Percentiles rank a stretch among this genome's conserved stretches.
Conservation (phyloP, 2,797 vertebrate genomes). For the Peromyscus nudipes region DNA sequence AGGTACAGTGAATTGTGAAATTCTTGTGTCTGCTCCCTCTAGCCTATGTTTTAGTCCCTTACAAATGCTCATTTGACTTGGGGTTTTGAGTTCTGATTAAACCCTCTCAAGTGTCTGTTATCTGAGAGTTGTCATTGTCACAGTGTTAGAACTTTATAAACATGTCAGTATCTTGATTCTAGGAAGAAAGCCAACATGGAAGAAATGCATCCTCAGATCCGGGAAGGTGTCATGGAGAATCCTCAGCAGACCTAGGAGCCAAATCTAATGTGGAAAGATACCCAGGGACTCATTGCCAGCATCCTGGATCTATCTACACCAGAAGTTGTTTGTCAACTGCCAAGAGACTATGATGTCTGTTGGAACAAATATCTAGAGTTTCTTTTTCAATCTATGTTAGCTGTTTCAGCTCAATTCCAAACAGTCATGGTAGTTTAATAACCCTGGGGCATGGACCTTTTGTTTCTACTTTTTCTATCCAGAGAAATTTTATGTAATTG, state of each 20-base stretch:
- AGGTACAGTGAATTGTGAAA: background rate
- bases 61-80: background rate
- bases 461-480: constrained; percentile 15
- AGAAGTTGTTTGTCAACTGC: background rate
- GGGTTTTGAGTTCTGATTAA: constrained; percentile 6
- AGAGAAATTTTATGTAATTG: background rate
- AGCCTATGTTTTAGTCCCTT: background rate
- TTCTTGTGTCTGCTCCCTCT: background rate
- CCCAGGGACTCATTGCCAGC: background rate
- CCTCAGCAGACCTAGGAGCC: background rate
- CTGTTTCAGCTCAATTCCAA: constrained; percentile 7
- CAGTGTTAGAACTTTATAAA: background rate
- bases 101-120: background rate
- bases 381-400: background rate
- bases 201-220: background rate
- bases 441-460: background rate
- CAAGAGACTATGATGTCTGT: background rate
- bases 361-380: background rate
- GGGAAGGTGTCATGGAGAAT: background rate
- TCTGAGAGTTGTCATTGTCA: background rate
- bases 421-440: background rate
- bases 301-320: background rate
- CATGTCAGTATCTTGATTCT: background rate
- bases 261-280: background rate
- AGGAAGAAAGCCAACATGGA: background rate